Evolutionary conservation across 1,140 invertebrate genomes (phyloP).

Genomic region (Trachymyrmex cornetzi): DNA sequence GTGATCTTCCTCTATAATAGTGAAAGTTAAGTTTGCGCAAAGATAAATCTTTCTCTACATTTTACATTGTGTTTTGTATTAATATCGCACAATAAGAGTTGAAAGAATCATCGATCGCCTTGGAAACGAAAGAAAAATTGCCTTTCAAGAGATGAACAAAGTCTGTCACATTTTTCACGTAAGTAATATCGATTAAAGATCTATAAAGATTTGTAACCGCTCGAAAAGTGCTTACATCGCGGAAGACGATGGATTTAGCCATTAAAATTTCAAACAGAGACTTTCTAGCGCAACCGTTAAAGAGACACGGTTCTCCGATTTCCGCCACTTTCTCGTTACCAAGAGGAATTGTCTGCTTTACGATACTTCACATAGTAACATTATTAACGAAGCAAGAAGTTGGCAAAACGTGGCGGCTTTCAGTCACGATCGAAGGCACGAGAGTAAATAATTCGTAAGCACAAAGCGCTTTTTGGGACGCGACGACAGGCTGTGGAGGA

Average conservation of each 20-base stretch:
- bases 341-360: slow-evolving; percentile 29
- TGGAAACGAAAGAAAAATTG: slow-evolving; percentile 9
- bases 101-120: not conserved
- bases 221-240: slow-evolving; percentile 33
- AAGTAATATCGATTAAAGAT: slow-evolving; percentile 53
- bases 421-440: slow-evolving; percentile 23
- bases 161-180: slow-evolving; percentile 3
- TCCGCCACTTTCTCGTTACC: slow-evolving; percentile 37
- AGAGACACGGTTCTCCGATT: not conserved
- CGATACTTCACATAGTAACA: slow-evolving; percentile 43
- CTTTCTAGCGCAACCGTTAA: slow-evolving; percentile 15
- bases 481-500: slow-evolving; percentile 4
- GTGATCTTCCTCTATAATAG: too few relatives aligned
- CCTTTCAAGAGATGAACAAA: not conserved
- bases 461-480: slow-evolving; percentile 41
- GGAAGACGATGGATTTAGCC: not conserved
- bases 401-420: slow-evolving; percentile 21
- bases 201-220: slow-evolving; percentile 29
- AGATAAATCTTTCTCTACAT: not conserved
- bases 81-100: slow-evolving; percentile 1
- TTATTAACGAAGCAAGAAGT: slow-evolving; percentile 57
- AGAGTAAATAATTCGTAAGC: slow-evolving; percentile 55
- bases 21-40: not conserved
- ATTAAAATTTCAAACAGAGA: slow-evolving; percentile 47
- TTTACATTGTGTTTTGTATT: not conserved